These are phyloP conservation scores for Xenopus tropicalis DNA, from an alignment of 2,113 vertebrate genomes.

Conservation along the genomic window DNA sequence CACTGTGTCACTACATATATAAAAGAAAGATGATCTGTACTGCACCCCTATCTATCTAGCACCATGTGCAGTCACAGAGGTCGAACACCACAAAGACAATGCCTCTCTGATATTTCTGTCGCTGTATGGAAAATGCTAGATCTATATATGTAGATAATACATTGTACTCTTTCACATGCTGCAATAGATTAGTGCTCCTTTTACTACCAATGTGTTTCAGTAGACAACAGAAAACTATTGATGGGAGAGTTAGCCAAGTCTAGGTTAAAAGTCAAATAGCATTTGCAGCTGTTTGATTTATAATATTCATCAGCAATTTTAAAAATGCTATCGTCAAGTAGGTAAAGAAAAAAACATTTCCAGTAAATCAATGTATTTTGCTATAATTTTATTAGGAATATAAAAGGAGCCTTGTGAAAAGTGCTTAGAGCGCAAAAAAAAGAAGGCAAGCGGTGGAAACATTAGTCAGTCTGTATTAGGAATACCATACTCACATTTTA, in stretches of 20 bases:
- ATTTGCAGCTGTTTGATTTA: constrained; percentile 48
- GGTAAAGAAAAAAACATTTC: constrained; percentile 60
- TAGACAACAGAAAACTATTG: neutral
- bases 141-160: too few species aligned
- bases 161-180: neutral
- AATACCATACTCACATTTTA: constrained; percentile 99
- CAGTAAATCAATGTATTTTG: constrained; percentile 83
- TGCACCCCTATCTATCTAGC: too few species aligned
- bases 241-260: constrained; percentile 19
- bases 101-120: too few species aligned
- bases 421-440: constrained; percentile 94
- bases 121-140: too few species aligned
- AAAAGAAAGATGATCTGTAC: too few species aligned
- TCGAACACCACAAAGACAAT: too few species aligned
- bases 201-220: neutral
- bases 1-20: too few species aligned
- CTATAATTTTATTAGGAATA: constrained; percentile 94
- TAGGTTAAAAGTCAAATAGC: constrained; percentile 50
- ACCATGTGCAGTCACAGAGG: too few species aligned
- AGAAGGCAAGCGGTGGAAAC: constrained; percentile 74
- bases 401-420: constrained; percentile 92
- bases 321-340: constrained; percentile 49
- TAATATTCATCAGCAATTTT: constrained; percentile 58
- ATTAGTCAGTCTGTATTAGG: constrained; percentile 99
- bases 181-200: neutral